Conservation (phyloP, 2,113 vertebrate genomes). For the Nestor notabilis region DNA sequence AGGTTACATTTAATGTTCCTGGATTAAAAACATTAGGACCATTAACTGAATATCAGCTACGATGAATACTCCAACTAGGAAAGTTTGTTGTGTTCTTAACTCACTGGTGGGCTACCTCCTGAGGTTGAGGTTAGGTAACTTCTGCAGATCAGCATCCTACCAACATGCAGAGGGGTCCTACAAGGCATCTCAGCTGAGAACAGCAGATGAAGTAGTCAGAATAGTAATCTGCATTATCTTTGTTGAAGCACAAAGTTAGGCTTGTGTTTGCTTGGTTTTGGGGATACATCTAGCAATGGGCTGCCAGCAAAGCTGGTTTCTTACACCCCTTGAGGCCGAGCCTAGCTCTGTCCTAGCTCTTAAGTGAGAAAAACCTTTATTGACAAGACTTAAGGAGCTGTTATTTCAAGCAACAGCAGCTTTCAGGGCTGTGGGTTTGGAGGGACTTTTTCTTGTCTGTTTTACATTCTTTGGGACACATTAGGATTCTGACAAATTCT, state of each 20-base stretch:
- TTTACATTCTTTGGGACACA: neutral
- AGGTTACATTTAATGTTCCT: neutral
- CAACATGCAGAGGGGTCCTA: rapidly evolving
- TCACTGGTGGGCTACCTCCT: neutral
- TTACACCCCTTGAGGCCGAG: neutral
- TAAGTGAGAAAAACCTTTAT: neutral
- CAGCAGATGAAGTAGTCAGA: neutral
- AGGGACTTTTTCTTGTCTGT: neutral
- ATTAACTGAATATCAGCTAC: neutral
- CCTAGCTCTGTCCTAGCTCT: neutral
- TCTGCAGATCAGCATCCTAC: neutral
- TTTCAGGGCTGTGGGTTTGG: neutral
- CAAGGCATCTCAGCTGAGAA: neutral
- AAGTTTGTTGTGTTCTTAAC: neutral
- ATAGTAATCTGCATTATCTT: neutral
- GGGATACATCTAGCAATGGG: neutral
- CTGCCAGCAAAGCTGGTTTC: neutral
- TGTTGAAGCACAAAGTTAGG: neutral
- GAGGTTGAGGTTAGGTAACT: neutral
- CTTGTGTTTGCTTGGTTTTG: neutral
- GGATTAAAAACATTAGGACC: neutral
- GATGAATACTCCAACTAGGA: neutral
- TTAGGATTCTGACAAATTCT: neutral
- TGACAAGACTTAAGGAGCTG: neutral
- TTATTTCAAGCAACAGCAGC: neutral